phyloP scores from a whole-genome alignment of 2,797 vertebrate genomes.

The Lepidocolaptes lacrymiger region DNA sequence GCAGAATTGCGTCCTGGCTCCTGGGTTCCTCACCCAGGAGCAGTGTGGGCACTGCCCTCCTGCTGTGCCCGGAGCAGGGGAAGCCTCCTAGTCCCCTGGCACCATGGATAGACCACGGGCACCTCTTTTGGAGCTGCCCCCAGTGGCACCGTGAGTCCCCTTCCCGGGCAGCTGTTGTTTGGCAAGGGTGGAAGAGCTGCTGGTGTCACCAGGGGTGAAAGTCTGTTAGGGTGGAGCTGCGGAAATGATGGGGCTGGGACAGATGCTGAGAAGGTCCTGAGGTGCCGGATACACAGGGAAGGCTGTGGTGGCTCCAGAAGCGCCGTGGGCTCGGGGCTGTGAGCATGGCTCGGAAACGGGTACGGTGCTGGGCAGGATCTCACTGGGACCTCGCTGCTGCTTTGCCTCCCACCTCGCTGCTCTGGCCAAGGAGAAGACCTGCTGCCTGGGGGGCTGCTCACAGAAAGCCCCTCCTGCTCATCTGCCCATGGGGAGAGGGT shows the following conservation, averaged over 20 bases:
- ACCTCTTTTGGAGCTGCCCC: background rate
- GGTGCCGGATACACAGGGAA: background rate
- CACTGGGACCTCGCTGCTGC: background rate
- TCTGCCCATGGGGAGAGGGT: rapidly evolving
- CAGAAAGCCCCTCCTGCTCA: background rate
- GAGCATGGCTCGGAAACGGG: slow-evolving; percentile 61
- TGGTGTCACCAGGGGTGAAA: background rate
- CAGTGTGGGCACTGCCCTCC: background rate
- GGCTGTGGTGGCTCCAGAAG: background rate
- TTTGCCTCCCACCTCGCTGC: background rate
- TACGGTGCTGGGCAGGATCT: background rate
- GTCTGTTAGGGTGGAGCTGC: slow-evolving; percentile 39
- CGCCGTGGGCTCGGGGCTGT: background rate
- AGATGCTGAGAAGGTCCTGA: background rate
- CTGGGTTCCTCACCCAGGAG: rapidly evolving
- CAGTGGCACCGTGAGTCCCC: background rate
- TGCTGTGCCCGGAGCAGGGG: rapidly evolving
- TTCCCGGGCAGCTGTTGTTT: background rate
- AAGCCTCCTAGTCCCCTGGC: background rate
- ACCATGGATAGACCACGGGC: background rate
- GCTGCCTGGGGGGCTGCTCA: background rate
- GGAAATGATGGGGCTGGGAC: background rate
- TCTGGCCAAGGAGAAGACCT: rapidly evolving
- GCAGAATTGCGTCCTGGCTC: background rate
- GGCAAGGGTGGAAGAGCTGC: background rate